Evolutionary conservation across 1,140 invertebrate genomes (phyloP), one percentile per base, ranked within the genome.

Genomic region (Aphidius ervi): DNA sequence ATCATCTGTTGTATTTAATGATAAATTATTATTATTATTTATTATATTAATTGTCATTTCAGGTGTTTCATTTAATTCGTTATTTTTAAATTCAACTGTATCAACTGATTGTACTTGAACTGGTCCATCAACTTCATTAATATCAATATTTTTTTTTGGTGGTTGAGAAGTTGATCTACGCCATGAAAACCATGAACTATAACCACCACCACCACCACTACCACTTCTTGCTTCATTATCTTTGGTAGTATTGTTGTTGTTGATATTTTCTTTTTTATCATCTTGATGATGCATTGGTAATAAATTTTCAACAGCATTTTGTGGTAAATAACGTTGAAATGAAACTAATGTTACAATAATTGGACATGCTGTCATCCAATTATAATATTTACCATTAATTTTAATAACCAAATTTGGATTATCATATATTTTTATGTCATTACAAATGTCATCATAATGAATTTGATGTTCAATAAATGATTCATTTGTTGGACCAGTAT

Each of bases 331-430:
- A 68, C 91, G 86, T 70, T 94, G 86, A 81, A 90, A 98, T 60
- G 89, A 86, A 31, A 93, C 84, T 46, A 91, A 81, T 54, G 90
- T 92, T 69, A 97, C 85, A 61, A 98, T 83, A 67, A 95, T 88
- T 9, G 95, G 92, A 62, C 88, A 89, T 61, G 94, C 95, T 47
- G 88, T 87, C 57, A 86, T 77, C 94, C 95, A 97, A 70, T 89
- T 93, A 79, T 94, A 92, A 77, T 87, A 92, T 80, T 94, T 93
- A 61, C 88, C 88, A 69, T 88, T 89, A 43, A 98, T 86, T 71
- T 92, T 88, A 62, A 97, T 88, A 20, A 97, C 89, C 57, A 98
- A 83, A 72, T 92, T 90, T 23, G 92, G 91, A 77, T 94, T 90
- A 59, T 88, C 84, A 49, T 94, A 84, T 49, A 96, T 74, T 62